These are phyloP conservation scores for Vireo griseus DNA, from an alignment of 2,797 vertebrate species.

Conservation along the genomic window DNA sequence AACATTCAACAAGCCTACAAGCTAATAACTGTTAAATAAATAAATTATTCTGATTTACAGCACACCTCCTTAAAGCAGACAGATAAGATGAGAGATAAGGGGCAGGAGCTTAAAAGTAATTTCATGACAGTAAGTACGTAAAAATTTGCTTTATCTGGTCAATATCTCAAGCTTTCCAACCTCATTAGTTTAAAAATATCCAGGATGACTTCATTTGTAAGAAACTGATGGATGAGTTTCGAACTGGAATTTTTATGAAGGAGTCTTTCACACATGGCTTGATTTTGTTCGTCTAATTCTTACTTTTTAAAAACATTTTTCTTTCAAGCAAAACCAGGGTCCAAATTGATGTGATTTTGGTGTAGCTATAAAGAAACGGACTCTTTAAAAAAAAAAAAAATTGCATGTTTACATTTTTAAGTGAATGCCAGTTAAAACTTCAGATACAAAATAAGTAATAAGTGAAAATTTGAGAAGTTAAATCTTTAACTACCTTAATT, in stretches of 20 bases:
- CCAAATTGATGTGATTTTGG: not conserved
- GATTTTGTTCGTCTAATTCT: not conserved
- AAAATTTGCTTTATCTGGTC: not conserved
- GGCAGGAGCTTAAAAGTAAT: not conserved
- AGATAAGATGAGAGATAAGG: not conserved
- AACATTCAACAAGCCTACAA: not conserved
- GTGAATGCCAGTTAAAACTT: not conserved
- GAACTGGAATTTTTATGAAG: not conserved
- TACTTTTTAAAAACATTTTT: not conserved
- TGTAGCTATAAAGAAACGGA: not conserved
- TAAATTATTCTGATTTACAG: not conserved
- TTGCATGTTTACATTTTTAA: not conserved
- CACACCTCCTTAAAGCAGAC: not conserved
- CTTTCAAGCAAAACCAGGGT: accelerated
- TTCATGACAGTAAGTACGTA: not conserved
- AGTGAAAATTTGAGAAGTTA: not conserved
- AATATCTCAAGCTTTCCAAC: not conserved
- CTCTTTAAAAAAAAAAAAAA: not conserved
- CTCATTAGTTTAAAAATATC: not conserved
- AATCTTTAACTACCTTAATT: not conserved
- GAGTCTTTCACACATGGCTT: not conserved
- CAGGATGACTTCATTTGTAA: not conserved
- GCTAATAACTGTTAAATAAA: constrained; percentile 25
- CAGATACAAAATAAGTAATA: not conserved
- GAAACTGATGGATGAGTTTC: not conserved